Evolutionary conservation across 35 echinoderm and acorn worm genomes (phyloP).

Genomic region (Chiridota heheva): DNA sequence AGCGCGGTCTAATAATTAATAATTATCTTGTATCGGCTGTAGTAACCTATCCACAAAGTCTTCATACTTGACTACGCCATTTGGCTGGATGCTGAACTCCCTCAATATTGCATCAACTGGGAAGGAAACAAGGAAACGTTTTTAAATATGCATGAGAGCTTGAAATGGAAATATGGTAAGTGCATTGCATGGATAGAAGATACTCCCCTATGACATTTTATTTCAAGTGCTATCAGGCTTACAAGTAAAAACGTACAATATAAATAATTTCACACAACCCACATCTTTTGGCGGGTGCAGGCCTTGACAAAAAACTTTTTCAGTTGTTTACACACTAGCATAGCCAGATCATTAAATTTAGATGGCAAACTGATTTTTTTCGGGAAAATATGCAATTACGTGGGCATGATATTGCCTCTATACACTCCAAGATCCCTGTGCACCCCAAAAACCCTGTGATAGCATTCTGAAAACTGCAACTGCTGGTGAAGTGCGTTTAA

Average conservation of each 20-base stretch:
- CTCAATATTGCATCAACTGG: conserved; percentile 82
- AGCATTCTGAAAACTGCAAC: too few species aligned
- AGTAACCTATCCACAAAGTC: conserved; percentile 71
- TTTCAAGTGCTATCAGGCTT: not conserved
- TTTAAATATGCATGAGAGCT: not conserved
- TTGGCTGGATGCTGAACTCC: conserved; percentile 86
- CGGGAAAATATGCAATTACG: too few species aligned
- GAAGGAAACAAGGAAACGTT: not conserved
- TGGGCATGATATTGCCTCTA: too few species aligned
- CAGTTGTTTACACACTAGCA: too few species aligned
- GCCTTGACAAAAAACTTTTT: not conserved
- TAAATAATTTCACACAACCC: not conserved
- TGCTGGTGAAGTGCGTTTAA: too few species aligned
- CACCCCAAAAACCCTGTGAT: too few species aligned
- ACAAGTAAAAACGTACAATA: not conserved
- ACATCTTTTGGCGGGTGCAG: not conserved
- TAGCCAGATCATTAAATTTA: too few species aligned
- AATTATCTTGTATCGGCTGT: too few species aligned
- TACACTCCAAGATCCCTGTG: too few species aligned
- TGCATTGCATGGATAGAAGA: too few species aligned
- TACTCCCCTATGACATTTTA: not conserved
- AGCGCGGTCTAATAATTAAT: too few species aligned
- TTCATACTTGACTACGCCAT: conserved; percentile 80
- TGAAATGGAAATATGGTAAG: not conserved
- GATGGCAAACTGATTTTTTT: too few species aligned